Base-by-base conservation (phyloP, 1,140 invertebrate species). In the Drosophila tropicalis region DNA sequence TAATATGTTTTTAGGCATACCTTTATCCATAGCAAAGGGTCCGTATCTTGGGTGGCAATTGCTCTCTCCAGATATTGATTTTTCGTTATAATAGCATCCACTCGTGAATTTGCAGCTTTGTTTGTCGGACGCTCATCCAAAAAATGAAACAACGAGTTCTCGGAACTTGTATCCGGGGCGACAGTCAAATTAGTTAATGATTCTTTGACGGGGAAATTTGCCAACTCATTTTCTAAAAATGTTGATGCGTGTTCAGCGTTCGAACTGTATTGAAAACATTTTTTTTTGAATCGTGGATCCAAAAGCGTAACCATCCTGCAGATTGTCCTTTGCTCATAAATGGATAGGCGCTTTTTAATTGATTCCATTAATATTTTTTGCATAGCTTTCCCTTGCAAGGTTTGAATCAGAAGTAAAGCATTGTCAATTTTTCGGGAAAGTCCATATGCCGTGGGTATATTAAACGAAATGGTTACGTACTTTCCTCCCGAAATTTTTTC, bases 251-350 rank as follows among this genome's bases (percentile, higher is more conserved):
- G 36, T 39, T 39, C 36, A 39, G 36, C 36, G 9, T 39, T 39
- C 10, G 36, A 39, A 3, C 36, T 39, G 36, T 39, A 39, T 39
- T 39, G 10, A 39, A 39, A 39, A 39, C 36, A 12, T 39, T 39
- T 39, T 34, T 22, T 39, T 39, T 39, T 39, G 36, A 39, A 39
- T 1, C 36, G 36, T 13, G 36, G 36, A 39, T 39, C 3, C 36
- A 39, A 39, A 39, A 39, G 36, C 25, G 61, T 47, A 47, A 25
- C 40, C 40, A 44, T 62, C 40, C 40, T 47, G 40, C 61, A 62
- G n/a, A 62, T 15, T 62, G 25, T 47, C 9, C 41, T 62, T 6
- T 62, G 61, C 61, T 63, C 44, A 54, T 63, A 54, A n/a, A 54
- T 4, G 29, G 29, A 54, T 34, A 13, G 57, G 17, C 29, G 62